Conservation (phyloP, 2,888 invertebrate species). For the Phyllotreta striolata region DNA sequence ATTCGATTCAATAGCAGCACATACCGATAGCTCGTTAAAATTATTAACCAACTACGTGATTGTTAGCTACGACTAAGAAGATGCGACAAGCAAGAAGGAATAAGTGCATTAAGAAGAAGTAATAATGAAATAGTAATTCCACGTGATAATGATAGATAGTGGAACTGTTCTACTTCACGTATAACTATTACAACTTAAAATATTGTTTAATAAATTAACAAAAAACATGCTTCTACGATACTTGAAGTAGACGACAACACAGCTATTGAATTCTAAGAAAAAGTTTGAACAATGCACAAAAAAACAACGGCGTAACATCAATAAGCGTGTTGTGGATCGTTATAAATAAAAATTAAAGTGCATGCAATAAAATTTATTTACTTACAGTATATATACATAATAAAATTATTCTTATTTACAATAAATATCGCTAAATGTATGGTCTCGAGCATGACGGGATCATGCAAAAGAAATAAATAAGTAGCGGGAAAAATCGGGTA, state of each 20-base stretch:
- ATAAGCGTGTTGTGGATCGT: background rate
- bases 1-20: too few relatives aligned
- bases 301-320: constrained; percentile 10
- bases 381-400: constrained; percentile 21
- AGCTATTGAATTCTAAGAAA: constrained; percentile 51
- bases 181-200: background rate
- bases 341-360: constrained; percentile 3
- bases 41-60: too few relatives aligned
- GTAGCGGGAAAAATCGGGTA: constrained; percentile 1
- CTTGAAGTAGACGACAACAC: constrained; percentile 35
- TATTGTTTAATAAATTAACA: background rate
- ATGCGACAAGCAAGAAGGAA: background rate
- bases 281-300: constrained; percentile 28
- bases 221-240: constrained; percentile 1
- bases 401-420: constrained; percentile 34
- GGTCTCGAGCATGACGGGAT: constrained; percentile 11
- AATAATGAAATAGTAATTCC: constrained; percentile 1
- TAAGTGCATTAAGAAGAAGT: constrained; percentile 6
- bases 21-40: too few relatives aligned
- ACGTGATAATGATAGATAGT: constrained; percentile 1
- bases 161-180: constrained; percentile 11
- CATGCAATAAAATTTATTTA: constrained; percentile 27
- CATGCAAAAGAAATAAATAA: constrained; percentile 21
- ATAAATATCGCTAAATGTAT: constrained; percentile 36
- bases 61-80: background rate